Base-by-base conservation (phyloP, 1,140 invertebrate species). In the Leucophenga varia region DNA sequence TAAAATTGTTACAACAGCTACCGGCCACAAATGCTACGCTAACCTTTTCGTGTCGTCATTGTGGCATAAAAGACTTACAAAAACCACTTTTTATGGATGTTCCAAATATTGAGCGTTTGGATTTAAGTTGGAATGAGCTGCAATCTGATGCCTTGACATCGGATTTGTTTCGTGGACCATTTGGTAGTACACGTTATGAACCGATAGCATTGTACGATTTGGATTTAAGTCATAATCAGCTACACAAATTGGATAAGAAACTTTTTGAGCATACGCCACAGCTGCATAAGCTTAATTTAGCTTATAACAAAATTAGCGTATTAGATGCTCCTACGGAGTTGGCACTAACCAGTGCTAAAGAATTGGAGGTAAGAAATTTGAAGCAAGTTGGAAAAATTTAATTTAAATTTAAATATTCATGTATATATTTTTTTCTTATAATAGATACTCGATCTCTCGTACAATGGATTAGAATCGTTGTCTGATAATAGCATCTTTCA, bases 71-170 rank as follows among this genome's bases (percentile, higher is more conserved):
- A 34, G 76, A 79, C 36, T 81, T 91, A 38, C 81, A 83, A 16
- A 67, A 79, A 19, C 76, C 76, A 1, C 79, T 84, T 0, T 90
- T 91, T 58, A 80, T 80, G 54, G 77, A 83, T 53, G 76, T 88
- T 7, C 73, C 76, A n/a, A 80, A 80, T 47, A 70, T 90, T n/a
- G 77, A 78, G 13, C 81, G 81, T 46, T 72, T 90, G 31, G 86
- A 90, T 72, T 71, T 91, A 41, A 87, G 86, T 74, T 79, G 84
- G 56, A 91, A 91, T 65, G 58, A 76, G 21, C 71, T 90, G 3
- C 81, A 79, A 63, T 81, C 85, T 81, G 84, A 76, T 46, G 73
- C 63, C 64, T 74, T 81, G 41, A 77, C 61, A 34, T 79, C 63
- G 52, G 80, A 83, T 36, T 78, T 83, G 37, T 85, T 86, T 58